phyloP scores from a whole-genome alignment of 2,888 invertebrate species.

The Cosmorhoe ocellata region DNA sequence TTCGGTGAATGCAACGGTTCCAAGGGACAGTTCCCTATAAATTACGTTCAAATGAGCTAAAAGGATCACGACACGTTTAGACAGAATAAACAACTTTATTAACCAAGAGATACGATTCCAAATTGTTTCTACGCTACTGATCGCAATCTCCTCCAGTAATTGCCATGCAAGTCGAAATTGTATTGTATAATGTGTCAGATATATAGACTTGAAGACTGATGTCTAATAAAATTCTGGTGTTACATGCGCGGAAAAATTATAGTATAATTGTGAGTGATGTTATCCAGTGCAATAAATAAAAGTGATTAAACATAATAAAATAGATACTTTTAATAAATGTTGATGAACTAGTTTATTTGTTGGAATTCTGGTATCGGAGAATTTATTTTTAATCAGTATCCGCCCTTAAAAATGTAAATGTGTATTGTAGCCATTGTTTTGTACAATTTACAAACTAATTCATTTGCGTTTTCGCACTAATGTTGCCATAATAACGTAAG shows the following conservation, averaged over 20 bases:
- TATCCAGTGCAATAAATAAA: slow-evolving; percentile 36
- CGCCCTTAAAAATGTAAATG: slow-evolving; percentile 16
- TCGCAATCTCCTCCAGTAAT: slow-evolving; percentile 7
- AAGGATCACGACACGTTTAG: slow-evolving; percentile 12
- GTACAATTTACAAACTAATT: slow-evolving; percentile 54
- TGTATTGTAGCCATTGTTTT: slow-evolving; percentile 52
- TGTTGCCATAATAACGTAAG: slow-evolving; percentile 69
- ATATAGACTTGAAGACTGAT: slow-evolving; percentile 10
- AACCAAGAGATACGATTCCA: neutral
- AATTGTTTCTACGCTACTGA: neutral
- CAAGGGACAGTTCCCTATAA: slow-evolving; percentile 90
- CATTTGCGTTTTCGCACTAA: slow-evolving; percentile 56
- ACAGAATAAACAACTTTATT: slow-evolving; percentile 11
- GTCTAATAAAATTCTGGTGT: slow-evolving; percentile 21
- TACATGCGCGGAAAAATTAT: slow-evolving; percentile 21
- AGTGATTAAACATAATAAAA: slow-evolving; percentile 26
- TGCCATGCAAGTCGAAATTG: slow-evolving; percentile 9
- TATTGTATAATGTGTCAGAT: slow-evolving; percentile 1
- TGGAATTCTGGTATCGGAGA: slow-evolving; percentile 19
- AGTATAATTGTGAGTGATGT: slow-evolving; percentile 14
- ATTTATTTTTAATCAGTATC: slow-evolving; percentile 21
- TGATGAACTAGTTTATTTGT: slow-evolving; percentile 7
- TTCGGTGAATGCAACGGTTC: slow-evolving; percentile 86
- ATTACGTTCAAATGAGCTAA: slow-evolving; percentile 85
- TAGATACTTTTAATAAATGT: slow-evolving; percentile 19